Conservation (phyloP, 1,140 invertebrate genomes). For the Saccostrea cuccullata region DNA sequence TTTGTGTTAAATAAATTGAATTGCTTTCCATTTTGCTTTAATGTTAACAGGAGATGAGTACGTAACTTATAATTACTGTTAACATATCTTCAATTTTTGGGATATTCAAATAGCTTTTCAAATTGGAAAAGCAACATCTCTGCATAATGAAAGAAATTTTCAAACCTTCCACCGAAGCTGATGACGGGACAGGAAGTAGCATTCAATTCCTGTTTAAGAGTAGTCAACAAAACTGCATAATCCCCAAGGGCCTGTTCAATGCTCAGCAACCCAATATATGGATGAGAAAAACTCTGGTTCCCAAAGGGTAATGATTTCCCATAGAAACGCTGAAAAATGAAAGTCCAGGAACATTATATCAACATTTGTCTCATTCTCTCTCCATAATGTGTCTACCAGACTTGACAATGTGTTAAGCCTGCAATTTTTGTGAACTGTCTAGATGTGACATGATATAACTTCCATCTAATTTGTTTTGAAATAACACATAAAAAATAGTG, state of each 20-base stretch:
- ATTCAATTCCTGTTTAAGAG: conserved; percentile 80
- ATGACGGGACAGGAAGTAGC: conserved; percentile 86
- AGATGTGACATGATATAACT: not conserved
- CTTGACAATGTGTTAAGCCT: conserved; percentile 4
- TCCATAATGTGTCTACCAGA: not conserved
- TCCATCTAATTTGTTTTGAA: not conserved
- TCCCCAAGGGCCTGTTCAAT: conserved; percentile 95
- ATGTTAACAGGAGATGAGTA: too few species aligned
- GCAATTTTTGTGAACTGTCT: not conserved
- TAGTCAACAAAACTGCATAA: conserved; percentile 89
- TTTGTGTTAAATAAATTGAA: too few species aligned
- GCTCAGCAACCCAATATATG: conserved; percentile 90
- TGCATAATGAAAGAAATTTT: not conserved
- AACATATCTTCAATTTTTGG: too few species aligned
- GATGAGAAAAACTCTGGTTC: conserved; percentile 81
- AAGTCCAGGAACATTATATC: not conserved
- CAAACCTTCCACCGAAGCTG: conserved; percentile 88
- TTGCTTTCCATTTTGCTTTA: too few species aligned
- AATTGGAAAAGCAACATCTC: too few species aligned
- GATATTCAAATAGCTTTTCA: too few species aligned
- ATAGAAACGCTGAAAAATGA: conserved; percentile 86
- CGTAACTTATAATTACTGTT: too few species aligned
- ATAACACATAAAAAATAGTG: not conserved
- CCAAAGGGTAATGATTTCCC: conserved; percentile 92
- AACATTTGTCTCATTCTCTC: not conserved